These are phyloP conservation scores for Heliconius cydno DNA, from an alignment of 2,888 invertebrate species.

Conservation along the genomic window DNA sequence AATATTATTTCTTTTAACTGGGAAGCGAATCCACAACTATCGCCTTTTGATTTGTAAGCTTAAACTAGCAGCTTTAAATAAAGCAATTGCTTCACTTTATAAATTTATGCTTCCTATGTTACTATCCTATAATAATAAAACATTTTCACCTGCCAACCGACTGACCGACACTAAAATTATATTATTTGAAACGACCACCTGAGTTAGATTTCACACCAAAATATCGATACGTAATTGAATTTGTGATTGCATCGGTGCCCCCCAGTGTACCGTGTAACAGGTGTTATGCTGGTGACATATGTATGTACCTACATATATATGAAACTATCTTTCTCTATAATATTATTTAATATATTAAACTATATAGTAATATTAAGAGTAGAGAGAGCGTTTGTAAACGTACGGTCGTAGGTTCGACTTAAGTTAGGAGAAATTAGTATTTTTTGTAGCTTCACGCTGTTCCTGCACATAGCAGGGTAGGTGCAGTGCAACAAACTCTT, in stretches of 20 bases:
- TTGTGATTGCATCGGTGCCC: conserved; percentile 65
- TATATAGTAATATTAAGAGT: too few relatives aligned
- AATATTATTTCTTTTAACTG: too few relatives aligned
- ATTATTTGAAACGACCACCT: conserved; percentile 65
- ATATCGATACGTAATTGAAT: conserved; percentile 73
- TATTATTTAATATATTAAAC: too few relatives aligned
- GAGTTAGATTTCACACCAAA: conserved; percentile 53
- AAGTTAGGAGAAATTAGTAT: too few relatives aligned
- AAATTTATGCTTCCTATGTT: not conserved
- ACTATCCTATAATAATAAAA: not conserved
- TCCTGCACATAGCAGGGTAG: not conserved
- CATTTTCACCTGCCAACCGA: not conserved
- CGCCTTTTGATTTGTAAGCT: too few relatives aligned
- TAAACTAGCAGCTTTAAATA: not conserved
- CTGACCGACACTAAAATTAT: conserved; percentile 54
- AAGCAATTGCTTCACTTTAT: not conserved
- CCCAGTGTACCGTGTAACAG: conserved; percentile 64
- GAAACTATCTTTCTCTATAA: not conserved
- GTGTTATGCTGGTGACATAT: conserved; percentile 59
- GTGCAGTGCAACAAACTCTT: too few relatives aligned
- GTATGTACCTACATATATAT: not conserved
- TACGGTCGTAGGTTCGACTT: too few relatives aligned
- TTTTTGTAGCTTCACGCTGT: not conserved
- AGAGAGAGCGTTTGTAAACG: too few relatives aligned
- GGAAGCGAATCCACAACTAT: too few relatives aligned